Conservation (phyloP, 2,797 vertebrate genomes). For the Crypturellus tataupa region DNA sequence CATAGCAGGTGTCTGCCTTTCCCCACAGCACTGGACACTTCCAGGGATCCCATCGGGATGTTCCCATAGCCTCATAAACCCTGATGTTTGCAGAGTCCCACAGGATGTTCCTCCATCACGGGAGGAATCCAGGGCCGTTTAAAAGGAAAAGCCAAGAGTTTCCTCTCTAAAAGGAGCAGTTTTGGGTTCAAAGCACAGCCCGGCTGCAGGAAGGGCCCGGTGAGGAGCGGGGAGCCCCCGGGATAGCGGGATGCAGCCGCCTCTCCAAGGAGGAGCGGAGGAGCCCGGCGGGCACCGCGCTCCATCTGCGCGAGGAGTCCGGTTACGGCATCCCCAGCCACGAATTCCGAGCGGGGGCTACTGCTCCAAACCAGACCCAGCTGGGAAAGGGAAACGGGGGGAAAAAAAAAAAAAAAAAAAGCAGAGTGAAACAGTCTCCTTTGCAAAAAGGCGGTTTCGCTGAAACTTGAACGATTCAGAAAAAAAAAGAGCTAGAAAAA, state of each 20-base stretch:
- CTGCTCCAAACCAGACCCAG: background rate
- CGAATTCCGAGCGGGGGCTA: background rate
- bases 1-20: background rate
- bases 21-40: fast-evolving
- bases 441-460: background rate
- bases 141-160: background rate
- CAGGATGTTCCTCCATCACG: background rate
- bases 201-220: fast-evolving
- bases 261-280: background rate
- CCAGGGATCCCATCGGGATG: background rate
- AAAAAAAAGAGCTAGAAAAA: background rate
- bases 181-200: background rate
- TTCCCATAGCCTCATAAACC: background rate
- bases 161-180: background rate
- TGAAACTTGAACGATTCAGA: fast-evolving
- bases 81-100: background rate
- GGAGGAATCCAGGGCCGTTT: background rate
- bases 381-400: background rate
- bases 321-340: background rate
- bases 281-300: fast-evolving
- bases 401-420: background rate
- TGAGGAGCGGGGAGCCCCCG: fast-evolving
- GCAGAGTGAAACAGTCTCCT: fast-evolving
- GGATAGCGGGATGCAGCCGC: background rate
- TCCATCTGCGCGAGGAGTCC: background rate